Conservation (phyloP, 2,888 invertebrate species). For the Apodemia mormo region DNA sequence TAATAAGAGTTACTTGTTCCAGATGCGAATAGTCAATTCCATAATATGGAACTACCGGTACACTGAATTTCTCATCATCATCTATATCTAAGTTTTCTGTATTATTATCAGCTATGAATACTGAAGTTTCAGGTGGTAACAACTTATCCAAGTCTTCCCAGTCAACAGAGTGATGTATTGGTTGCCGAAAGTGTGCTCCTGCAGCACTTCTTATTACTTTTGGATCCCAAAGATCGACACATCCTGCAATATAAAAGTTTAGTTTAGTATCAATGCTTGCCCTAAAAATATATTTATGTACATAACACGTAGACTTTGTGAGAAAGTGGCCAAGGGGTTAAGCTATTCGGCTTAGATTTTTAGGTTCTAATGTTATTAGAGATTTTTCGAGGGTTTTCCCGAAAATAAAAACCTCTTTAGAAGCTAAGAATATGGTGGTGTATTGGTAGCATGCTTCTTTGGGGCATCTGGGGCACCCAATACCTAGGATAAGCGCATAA, state of each 20-base stretch:
- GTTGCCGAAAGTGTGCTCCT: constrained; percentile 92
- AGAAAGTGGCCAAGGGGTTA: too few species aligned
- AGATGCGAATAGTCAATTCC: constrained; percentile 77
- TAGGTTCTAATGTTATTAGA: too few species aligned
- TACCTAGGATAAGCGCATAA: too few species aligned
- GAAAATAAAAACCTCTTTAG: too few species aligned
- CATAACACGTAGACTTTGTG: too few species aligned
- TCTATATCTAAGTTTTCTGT: constrained; percentile 43
- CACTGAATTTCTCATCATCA: constrained; percentile 34
- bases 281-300: background rate
- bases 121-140: constrained; percentile 66
- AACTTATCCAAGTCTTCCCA: constrained; percentile 84
- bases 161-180: constrained; percentile 83
- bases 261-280: background rate
- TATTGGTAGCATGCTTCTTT: too few species aligned
- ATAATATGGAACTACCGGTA: constrained; percentile 85
- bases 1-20: constrained; percentile 84
- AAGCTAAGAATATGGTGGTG: too few species aligned
- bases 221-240: constrained; percentile 93
- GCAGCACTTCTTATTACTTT: constrained; percentile 93
- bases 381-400: too few species aligned
- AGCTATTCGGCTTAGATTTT: too few species aligned
- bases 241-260: constrained; percentile 80
- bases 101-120: constrained; percentile 88
- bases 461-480: too few species aligned